These are phyloP conservation scores for Silurus aristotelis DNA, from an alignment of 2,797 vertebrate species.

Conservation along the genomic window DNA sequence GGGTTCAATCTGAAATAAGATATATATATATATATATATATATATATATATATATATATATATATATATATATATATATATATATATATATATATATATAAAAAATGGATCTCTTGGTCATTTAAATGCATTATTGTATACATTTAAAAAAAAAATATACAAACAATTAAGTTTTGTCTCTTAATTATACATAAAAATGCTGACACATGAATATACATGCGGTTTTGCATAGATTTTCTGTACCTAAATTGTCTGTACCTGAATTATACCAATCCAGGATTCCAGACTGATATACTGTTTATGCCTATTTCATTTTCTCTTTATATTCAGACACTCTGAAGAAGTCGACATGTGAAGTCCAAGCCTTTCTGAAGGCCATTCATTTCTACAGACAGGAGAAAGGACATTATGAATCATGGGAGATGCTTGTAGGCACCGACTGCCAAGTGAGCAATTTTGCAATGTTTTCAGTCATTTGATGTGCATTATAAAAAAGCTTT, in stretches of 20 bases:
- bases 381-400: conserved; percentile 86
- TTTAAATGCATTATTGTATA: no score
- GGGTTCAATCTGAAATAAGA: background rate
- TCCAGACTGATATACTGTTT: conserved; percentile 57
- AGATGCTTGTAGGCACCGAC: conserved; percentile 82
- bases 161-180: background rate
- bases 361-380: conserved; percentile 82
- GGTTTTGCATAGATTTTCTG: background rate
- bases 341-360: conserved; percentile 74
- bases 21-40: background rate
- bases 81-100: background rate
- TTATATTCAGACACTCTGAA: conserved; percentile 59
- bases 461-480: background rate
- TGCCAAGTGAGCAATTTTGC: conserved; percentile 74
- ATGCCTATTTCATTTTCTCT: background rate
- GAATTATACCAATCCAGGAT: background rate
- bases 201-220: background rate
- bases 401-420: conserved; percentile 85
- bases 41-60: background rate
- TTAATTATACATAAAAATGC: background rate
- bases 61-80: background rate
- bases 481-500: background rate
- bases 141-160: background rate
- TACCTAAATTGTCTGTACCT: background rate
- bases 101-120: background rate